Evolutionary conservation across 2,113 vertebrate genomes (phyloP).

Genomic region (Athene noctua): DNA sequence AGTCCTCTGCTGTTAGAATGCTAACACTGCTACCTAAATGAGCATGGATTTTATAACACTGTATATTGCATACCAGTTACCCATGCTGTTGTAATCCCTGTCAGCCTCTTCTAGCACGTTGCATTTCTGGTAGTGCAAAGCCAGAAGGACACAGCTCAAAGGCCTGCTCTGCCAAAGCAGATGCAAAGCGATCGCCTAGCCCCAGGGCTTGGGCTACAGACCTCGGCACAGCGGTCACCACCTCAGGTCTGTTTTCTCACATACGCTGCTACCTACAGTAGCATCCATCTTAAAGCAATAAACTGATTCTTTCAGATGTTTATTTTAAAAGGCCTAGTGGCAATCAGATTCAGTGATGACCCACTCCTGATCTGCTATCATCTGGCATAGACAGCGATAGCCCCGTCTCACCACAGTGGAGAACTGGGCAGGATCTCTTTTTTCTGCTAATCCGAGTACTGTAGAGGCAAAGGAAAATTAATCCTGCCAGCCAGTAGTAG

Average conservation of each 20-base stretch:
- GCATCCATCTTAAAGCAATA: not conserved
- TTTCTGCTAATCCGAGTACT: not conserved
- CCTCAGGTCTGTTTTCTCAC: not conserved
- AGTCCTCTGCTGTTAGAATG: not conserved
- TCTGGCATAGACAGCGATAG: not conserved
- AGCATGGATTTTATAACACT: fast-evolving
- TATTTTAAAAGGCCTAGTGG: not conserved
- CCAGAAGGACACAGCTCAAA: not conserved
- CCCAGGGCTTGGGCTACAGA: not conserved
- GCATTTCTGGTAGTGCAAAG: not conserved
- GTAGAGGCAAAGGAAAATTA: not conserved
- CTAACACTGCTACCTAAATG: not conserved
- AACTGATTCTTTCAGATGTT: not conserved
- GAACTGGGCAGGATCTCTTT: not conserved
- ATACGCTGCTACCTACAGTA: not conserved
- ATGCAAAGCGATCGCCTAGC: not conserved
- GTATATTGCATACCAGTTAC: fast-evolving
- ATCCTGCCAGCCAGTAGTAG: not conserved
- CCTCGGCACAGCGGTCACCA: not conserved
- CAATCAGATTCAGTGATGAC: not conserved
- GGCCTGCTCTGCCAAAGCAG: not conserved
- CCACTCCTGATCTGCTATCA: not conserved
- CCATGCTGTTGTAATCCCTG: not conserved
- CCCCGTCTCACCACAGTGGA: not conserved
- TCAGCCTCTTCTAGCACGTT: not conserved